Evolutionary conservation across 2,797 vertebrate species (phyloP).

Genomic region (Stomatorhinus walkeri): DNA sequence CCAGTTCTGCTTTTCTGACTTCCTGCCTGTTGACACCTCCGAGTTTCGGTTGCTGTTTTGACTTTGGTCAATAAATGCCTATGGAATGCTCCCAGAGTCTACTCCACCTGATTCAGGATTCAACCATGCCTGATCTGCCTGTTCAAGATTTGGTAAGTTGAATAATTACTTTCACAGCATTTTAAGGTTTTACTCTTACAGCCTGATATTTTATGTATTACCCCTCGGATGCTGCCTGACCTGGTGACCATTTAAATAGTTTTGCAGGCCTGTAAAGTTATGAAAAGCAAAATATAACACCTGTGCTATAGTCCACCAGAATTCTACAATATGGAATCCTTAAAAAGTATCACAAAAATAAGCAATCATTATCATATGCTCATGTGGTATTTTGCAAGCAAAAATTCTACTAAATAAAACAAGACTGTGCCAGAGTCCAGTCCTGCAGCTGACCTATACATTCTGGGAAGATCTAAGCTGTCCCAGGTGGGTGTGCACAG

Average conservation of each 20-base stretch:
- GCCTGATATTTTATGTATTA: not conserved
- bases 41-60: not conserved
- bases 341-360: not conserved
- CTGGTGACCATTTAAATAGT: not conserved
- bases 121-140: not conserved
- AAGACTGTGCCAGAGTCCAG: not conserved
- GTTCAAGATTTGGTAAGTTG: not conserved
- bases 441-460: not conserved
- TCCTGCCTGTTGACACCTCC: not conserved
- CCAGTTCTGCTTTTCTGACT: not conserved
- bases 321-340: not conserved
- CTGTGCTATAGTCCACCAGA: not conserved
- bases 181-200: not conserved
- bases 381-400: not conserved
- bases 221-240: not conserved
- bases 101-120: not conserved
- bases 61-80: not conserved
- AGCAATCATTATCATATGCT: not conserved
- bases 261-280: not conserved
- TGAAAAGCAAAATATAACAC: not conserved
- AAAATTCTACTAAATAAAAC: not conserved
- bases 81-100: not conserved
- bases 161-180: not conserved
- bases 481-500: not conserved
- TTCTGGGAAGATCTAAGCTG: not conserved